Percentiles rank a stretch among this genome's conserved stretches.
Evolutionary conservation across 1,140 invertebrate genomes (phyloP).

Genomic region (Zaprionus kolodkinae): DNA sequence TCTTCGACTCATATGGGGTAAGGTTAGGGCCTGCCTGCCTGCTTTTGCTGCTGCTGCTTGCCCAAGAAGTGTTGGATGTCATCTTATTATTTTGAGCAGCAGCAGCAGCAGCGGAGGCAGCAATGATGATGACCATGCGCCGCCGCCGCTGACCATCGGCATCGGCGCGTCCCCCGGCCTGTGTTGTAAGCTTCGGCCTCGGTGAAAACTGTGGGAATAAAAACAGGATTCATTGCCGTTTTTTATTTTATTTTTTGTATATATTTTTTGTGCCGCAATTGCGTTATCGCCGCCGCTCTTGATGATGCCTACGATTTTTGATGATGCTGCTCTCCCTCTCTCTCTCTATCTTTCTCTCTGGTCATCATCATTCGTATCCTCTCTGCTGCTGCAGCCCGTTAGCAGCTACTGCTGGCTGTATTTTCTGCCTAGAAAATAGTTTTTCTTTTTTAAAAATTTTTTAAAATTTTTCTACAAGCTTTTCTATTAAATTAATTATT

Average conservation of each 20-base stretch:
- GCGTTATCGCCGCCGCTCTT: slow-evolving; percentile 47
- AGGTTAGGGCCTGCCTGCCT: slow-evolving; percentile 50
- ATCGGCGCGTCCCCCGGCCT: slow-evolving; percentile 58
- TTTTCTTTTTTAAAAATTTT: not conserved
- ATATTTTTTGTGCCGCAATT: slow-evolving; percentile 30
- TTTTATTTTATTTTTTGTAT: slow-evolving; percentile 62
- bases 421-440: not conserved
- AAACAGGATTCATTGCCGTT: slow-evolving; percentile 75
- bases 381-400: slow-evolving; percentile 26
- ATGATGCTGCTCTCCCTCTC: slow-evolving; percentile 52
- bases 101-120: slow-evolving; percentile 43
- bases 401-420: slow-evolving; percentile 13
- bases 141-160: slow-evolving; percentile 55
- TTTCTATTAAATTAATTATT: too few relatives aligned
- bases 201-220: slow-evolving; percentile 82
- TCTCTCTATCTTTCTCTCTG: not conserved
- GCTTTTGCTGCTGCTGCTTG: slow-evolving; percentile 15
- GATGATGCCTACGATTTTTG: slow-evolving; percentile 52
- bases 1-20: slow-evolving; percentile 43
- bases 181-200: slow-evolving; percentile 67
- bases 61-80: slow-evolving; percentile 83
- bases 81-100: slow-evolving; percentile 82
- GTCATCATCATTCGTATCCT: slow-evolving; percentile 48
- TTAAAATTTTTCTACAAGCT: too few relatives aligned
- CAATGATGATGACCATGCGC: slow-evolving; percentile 77